Percentiles rank a stretch among this genome's conserved stretches.
phyloP scores from a whole-genome alignment of 2,888 invertebrate species.

The Pedicia rivosa region DNA sequence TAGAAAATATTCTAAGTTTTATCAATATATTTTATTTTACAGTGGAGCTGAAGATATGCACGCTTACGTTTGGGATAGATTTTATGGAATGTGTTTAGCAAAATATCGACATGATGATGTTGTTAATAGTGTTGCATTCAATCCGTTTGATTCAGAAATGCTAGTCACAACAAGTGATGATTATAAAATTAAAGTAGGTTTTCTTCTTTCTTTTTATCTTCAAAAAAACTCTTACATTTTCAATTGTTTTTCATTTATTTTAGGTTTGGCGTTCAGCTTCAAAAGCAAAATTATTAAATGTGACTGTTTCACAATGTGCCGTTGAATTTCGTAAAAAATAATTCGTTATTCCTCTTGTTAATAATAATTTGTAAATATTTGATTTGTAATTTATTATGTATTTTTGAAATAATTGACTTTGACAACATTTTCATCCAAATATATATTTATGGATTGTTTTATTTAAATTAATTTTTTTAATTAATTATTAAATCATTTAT shows the following conservation, averaged over 20 bases:
- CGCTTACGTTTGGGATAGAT: constrained; percentile 73
- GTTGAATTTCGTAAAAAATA: not conserved
- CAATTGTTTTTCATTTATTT: no score
- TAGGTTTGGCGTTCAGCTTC: not conserved
- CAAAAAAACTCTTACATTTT: constrained; percentile 78
- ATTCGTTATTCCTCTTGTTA: no score
- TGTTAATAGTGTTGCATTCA: constrained; percentile 74
- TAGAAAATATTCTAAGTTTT: constrained; percentile 2
- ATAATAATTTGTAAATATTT: no score
- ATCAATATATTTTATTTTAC: constrained; percentile 17
- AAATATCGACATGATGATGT: constrained; percentile 63
- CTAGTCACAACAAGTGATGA: constrained; percentile 73
- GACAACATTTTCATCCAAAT: no score
- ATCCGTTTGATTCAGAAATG: constrained; percentile 64
- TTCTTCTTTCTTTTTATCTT: constrained; percentile 53
- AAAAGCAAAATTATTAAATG: not conserved
- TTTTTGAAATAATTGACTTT: no score
- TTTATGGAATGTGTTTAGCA: constrained; percentile 60
- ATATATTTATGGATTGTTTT: no score
- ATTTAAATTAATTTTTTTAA: no score
- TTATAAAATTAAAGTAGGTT: constrained; percentile 47
- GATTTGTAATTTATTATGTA: no score
- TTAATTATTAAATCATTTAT: no score
- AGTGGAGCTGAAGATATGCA: constrained; percentile 74
- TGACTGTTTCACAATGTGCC: not conserved